These are phyloP conservation scores for Strix aluco DNA, from an alignment of 2,113 vertebrate species.

Conservation along the genomic window DNA sequence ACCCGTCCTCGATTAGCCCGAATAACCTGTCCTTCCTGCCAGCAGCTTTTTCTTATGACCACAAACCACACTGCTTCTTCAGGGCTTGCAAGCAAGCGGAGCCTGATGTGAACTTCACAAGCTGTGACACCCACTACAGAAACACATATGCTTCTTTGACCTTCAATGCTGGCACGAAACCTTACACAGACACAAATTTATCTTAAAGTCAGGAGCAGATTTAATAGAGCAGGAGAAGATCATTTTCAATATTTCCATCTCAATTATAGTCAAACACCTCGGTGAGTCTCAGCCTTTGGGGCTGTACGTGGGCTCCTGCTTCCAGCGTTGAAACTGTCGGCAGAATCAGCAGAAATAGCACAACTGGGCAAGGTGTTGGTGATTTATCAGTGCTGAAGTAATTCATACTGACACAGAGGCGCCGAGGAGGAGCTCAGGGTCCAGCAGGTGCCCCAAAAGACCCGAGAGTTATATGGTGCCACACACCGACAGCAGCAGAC, in stretches of 20 bases:
- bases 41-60: not conserved
- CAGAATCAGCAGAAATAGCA: conserved; percentile 58
- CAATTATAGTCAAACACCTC: conserved; percentile 49
- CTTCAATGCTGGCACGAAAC: not conserved
- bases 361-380: conserved; percentile 15
- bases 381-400: conserved; percentile 55
- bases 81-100: not conserved
- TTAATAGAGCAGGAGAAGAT: conserved; percentile 20
- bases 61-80: not conserved
- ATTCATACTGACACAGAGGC: not conserved
- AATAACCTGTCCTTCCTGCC: not conserved
- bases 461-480: not conserved
- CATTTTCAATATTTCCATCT: conserved; percentile 45
- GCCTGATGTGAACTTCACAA: conserved; percentile 4
- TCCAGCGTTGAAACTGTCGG: not conserved
- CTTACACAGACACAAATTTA: conserved; percentile 13
- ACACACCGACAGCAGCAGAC: not conserved
- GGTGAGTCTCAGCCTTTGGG: conserved; percentile 25
- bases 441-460: conserved; percentile 21
- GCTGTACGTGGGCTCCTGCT: conserved; percentile 24
- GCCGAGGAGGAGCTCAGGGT: not conserved
- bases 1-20: not conserved
- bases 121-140: not conserved
- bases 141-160: not conserved
- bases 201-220: conserved; percentile 10